These are phyloP conservation scores for Calliopum simillimum DNA, from an alignment of 2,888 invertebrate genomes.

Conservation along the genomic window DNA sequence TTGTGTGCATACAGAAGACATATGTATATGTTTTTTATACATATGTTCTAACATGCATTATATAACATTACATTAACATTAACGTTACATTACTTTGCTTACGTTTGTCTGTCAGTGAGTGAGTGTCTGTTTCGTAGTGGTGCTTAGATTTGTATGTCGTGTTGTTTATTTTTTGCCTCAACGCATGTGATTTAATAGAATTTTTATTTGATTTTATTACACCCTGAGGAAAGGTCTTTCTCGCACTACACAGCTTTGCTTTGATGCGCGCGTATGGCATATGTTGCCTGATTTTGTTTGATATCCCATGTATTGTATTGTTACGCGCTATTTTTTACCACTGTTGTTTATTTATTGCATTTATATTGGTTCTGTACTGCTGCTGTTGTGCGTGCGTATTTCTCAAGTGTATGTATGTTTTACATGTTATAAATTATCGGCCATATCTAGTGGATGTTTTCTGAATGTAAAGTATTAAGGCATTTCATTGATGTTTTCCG, in stretches of 20 bases:
- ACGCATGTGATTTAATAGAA: background rate
- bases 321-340: background rate
- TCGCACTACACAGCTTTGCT: background rate
- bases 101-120: background rate
- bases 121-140: background rate
- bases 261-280: background rate
- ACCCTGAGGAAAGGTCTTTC: background rate
- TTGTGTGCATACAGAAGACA: too few relatives aligned
- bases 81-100: background rate
- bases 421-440: slow-evolving; percentile 12
- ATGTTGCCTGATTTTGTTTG: slow-evolving; percentile 7
- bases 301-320: background rate
- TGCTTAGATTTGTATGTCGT: too few relatives aligned
- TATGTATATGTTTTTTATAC: too few relatives aligned
- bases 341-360: slow-evolving; percentile 3
- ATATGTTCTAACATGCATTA: too few relatives aligned
- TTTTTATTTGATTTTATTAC: slow-evolving; percentile 13
- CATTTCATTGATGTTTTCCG: too few relatives aligned
- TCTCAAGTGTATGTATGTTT: background rate
- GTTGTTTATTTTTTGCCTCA: background rate
- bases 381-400: background rate
- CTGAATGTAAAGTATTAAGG: too few relatives aligned
- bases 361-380: background rate
- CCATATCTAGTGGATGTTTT: too few relatives aligned
- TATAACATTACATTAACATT: too few relatives aligned